Conservation (phyloP, 2,113 vertebrate species). For the Pelodiscus sinensis region DNA sequence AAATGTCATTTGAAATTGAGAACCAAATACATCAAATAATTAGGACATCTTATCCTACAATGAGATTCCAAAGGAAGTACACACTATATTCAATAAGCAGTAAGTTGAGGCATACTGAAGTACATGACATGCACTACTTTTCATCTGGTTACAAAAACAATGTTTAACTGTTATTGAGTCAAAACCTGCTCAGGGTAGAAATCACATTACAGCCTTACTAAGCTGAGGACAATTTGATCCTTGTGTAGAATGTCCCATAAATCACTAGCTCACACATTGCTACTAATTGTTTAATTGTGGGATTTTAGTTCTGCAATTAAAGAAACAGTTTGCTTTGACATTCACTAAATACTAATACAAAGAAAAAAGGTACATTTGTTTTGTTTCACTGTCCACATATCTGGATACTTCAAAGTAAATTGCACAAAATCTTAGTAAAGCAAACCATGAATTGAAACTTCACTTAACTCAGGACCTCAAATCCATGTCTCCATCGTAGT, state of each 20-base stretch:
- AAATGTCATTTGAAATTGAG: not conserved
- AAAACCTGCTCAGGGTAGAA: not conserved
- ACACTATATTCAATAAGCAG: not conserved
- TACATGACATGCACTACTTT: not conserved
- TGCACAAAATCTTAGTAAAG: not conserved
- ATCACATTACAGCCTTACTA: not conserved
- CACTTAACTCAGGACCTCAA: not conserved
- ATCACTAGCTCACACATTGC: not conserved
- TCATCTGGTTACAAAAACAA: not conserved
- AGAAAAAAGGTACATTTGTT: not conserved
- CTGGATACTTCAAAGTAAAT: not conserved
- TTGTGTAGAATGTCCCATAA: not conserved
- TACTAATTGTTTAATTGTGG: not conserved
- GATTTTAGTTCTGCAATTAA: not conserved
- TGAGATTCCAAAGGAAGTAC: not conserved
- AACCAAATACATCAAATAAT: not conserved
- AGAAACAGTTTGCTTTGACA: not conserved
- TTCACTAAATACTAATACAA: not conserved
- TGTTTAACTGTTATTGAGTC: not conserved
- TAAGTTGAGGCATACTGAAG: not conserved
- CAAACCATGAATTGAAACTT: not conserved
- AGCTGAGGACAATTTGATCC: not conserved
- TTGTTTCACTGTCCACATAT: not conserved
- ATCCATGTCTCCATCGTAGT: not conserved
- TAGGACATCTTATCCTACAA: not conserved